Conservation (phyloP, 1,140 invertebrate species). For the Delia radicum region DNA sequence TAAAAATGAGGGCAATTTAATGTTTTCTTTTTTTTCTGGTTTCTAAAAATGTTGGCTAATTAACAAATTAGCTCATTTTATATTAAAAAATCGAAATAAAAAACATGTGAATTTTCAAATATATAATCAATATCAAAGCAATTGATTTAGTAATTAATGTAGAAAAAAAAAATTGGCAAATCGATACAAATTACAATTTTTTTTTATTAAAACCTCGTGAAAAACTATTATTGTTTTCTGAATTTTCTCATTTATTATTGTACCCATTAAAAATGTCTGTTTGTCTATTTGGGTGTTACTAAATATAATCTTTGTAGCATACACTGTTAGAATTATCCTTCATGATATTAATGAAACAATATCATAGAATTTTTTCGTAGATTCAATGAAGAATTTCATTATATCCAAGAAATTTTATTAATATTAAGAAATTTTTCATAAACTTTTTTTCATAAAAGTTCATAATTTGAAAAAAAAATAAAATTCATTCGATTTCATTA, state of each 20-base stretch:
- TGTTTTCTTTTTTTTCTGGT: not conserved
- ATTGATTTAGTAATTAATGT: not conserved
- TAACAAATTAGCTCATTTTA: constrained; percentile 2
- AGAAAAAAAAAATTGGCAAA: not conserved
- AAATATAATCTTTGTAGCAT: not conserved
- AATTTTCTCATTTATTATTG: not conserved
- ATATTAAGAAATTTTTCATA: too few species aligned
- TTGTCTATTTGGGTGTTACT: too few species aligned
- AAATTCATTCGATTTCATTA: too few species aligned
- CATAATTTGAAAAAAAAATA: too few species aligned
- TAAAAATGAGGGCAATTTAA: too few species aligned
- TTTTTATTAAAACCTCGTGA: not conserved
- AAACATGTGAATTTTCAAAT: not conserved
- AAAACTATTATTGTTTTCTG: not conserved
- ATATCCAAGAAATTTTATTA: too few species aligned
- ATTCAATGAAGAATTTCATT: too few species aligned
- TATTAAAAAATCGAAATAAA: not conserved
- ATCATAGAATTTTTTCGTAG: too few species aligned
- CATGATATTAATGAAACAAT: too few species aligned
- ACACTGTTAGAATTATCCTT: not conserved
- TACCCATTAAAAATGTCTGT: not conserved
- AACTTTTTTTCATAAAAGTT: too few species aligned
- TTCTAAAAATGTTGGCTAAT: constrained; percentile 11
- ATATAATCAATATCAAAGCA: not conserved
- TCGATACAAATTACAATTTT: not conserved